Conservation (phyloP, 2,888 invertebrate species). For the Fragum fragum region DNA sequence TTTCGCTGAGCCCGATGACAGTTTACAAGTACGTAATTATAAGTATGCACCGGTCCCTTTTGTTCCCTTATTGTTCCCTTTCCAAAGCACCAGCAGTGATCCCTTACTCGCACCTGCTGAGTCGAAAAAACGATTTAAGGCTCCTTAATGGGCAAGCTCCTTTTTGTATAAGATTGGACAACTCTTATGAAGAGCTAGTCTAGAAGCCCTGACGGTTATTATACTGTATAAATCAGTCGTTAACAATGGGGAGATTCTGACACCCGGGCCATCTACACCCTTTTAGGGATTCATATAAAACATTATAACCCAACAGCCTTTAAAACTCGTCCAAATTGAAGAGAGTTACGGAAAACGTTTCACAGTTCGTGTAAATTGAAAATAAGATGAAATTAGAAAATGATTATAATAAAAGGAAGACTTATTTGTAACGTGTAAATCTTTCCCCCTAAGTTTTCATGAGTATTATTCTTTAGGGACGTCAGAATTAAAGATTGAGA, state of each 20-base stretch:
- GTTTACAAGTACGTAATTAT: constrained; percentile 72
- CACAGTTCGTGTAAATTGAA: too few relatives aligned
- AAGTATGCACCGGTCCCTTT: constrained; percentile 57
- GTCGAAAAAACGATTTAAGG: constrained; percentile 45
- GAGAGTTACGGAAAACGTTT: too few relatives aligned
- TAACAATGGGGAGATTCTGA: constrained; percentile 58
- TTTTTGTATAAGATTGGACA: constrained; percentile 68
- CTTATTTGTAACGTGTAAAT: too few relatives aligned
- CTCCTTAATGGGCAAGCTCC: constrained; percentile 36
- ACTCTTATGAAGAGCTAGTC: constrained; percentile 60
- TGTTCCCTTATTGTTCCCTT: constrained; percentile 36
- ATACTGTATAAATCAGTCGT: constrained; percentile 67
- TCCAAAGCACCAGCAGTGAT: constrained; percentile 13
- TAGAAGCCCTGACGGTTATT: constrained; percentile 51
- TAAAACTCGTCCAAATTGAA: too few relatives aligned
- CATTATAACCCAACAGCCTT: too few relatives aligned
- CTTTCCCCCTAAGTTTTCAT: too few relatives aligned
- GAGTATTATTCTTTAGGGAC: too few relatives aligned
- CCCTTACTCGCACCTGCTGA: constrained; percentile 61
- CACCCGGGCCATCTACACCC: constrained; percentile 59
- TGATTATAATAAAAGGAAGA: too few relatives aligned
- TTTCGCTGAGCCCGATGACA: constrained; percentile 64
- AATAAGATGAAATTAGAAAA: too few relatives aligned
- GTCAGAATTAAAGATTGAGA: too few relatives aligned
- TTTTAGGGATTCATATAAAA: too few relatives aligned